Conservation (phyloP, 2,888 invertebrate genomes). For the Himalopsyche kuldschensis region DNA sequence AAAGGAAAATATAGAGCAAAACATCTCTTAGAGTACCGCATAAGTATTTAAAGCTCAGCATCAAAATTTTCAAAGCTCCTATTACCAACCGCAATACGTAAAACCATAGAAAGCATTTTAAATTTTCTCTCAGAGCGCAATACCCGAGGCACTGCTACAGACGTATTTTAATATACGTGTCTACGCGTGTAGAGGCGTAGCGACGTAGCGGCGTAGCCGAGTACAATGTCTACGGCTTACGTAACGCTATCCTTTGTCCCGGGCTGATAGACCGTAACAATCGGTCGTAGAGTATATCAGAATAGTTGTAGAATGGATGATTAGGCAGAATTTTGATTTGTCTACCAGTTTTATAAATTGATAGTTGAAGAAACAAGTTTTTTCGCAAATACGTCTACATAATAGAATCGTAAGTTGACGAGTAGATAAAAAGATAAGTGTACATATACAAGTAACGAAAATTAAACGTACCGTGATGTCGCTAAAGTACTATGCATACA, state of each 20-base stretch:
- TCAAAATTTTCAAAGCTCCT: background rate
- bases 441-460: too few relatives aligned
- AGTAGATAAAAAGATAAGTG: too few relatives aligned
- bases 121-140: background rate
- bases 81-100: background rate
- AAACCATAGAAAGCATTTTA: background rate
- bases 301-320: background rate
- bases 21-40: background rate
- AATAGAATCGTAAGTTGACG: too few relatives aligned
- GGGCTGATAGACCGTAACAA: background rate
- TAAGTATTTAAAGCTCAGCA: background rate
- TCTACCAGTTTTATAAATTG: background rate
- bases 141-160: background rate
- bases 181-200: background rate
- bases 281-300: background rate
- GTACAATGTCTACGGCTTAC: background rate
- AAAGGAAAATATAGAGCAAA: background rate
- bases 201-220: background rate
- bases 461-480: too few relatives aligned
- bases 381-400: too few relatives aligned
- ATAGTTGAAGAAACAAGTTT: too few relatives aligned
- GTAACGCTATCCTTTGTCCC: background rate
- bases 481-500: too few relatives aligned
- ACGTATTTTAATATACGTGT: background rate
- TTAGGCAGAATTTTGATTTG: background rate